Base-by-base conservation (phyloP, 2,797 vertebrate genomes). In the Chelidonichthys spinosus region DNA sequence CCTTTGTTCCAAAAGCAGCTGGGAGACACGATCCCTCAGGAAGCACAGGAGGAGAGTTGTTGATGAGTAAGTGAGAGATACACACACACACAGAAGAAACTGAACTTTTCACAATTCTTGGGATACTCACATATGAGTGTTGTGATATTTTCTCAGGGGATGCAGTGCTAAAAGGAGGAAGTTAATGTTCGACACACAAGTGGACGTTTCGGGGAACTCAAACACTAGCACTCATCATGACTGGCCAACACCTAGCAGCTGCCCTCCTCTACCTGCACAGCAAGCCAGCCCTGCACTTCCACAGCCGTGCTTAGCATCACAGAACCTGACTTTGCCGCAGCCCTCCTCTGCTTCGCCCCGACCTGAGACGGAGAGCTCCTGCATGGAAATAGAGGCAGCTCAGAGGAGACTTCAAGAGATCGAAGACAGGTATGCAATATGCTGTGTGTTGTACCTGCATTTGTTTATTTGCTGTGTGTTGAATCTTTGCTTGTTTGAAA, bases 341-440 rank as follows among this genome's bases (percentile, higher is more conserved):
- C 32, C 87, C 9, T 59, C 74, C 11, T n/a, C 81, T 47, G 17
- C 80, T 1, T 40, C 69, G 37, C 5, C 82, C 32, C 71, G 74
- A 50, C 70, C 66, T 4, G 92, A 93, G 35, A 33, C 84, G 0
- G 94, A 94, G 35, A 87, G 76, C 46, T 92, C 90, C 79, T 87
- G 92, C 85, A 95, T 95, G 93, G 95, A 96, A 84, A 80, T 95
- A 18, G 95, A 95, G 64, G 90, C 94, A 0, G 94, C 94, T 43
- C 95, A 96, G 80, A 93, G 92, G 82, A 95, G 80, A 72, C 93
- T 96, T 60, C 93, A 89, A 79, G 95, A 96, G 86, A 96, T 96
- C 1, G 95, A 96, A 78, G 93, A 95, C 74, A 90, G 95, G 95
- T 95, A 68, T 70, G 76, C 3, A 74, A 15, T 9, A n/a, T 39